Evolutionary conservation across 1,140 invertebrate genomes (phyloP).

Genomic region (Epicauta chinensis): DNA sequence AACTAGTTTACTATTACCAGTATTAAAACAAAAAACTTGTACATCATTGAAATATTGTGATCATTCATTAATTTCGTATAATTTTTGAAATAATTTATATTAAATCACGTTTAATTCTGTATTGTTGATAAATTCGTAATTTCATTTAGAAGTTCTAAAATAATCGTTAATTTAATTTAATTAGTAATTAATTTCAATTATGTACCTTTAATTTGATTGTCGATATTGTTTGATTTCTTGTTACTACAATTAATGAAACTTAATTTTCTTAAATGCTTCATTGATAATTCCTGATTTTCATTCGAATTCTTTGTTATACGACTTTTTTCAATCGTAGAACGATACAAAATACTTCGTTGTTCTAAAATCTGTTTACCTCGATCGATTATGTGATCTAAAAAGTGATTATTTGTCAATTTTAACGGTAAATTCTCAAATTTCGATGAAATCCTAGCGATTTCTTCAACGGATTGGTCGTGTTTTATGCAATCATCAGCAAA

Average conservation of each 20-base stretch:
- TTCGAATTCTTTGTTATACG: not conserved
- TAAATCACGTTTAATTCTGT: not conserved
- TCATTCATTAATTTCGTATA: constrained; percentile 31
- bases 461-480: not conserved
- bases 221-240: constrained; percentile 12
- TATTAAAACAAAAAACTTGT: constrained; percentile 21
- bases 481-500: constrained; percentile 7
- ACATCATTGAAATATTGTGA: constrained; percentile 21
- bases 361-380: constrained; percentile 25
- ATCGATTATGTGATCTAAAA: constrained; percentile 18
- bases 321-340: constrained; percentile 8
- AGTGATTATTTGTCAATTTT: constrained; percentile 9
- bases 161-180: not conserved
- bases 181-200: constrained; percentile 2
- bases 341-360: constrained; percentile 26
- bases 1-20: constrained; percentile 29
- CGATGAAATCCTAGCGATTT: no score
- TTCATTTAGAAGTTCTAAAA: constrained; percentile 18
- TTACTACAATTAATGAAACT: constrained; percentile 19
- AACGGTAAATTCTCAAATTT: not conserved
- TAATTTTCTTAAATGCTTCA: constrained; percentile 20
- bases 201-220: constrained; percentile 27
- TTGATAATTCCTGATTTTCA: constrained; percentile 4
- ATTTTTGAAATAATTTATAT: constrained; percentile 19
- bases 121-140: constrained; percentile 4